Evolutionary conservation across 2,113 vertebrate genomes (phyloP), one percentile per base, ranked within the genome.

Genomic region (Pantherophis guttatus): DNA sequence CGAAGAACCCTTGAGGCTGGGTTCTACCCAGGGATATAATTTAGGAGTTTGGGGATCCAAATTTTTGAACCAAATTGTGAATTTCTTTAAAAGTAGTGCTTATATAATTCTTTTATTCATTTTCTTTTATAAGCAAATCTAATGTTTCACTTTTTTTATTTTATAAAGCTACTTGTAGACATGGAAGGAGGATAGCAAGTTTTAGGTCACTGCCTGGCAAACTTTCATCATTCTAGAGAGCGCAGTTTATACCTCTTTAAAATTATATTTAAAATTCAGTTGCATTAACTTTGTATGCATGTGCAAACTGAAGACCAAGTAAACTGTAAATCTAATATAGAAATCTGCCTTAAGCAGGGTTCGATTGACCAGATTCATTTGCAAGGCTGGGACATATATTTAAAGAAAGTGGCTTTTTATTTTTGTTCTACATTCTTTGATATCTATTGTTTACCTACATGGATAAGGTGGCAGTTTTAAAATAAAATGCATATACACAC

Each of bases 141-240:
- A 86, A 93, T 92, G 39, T 89, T 92, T 90, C 29, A n/a, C 65
- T 94, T 62, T 90, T 86, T 91, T 92, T 2, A 62, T 95, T 95
- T 92, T 91, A 81, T 11, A 95, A 89, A 91, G 59, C 55, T 86
- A 65, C 19, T 44, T 90, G 92, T 50, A 86, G 26, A 13, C 94
- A 90, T 90, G n/a, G 86, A 19, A 93, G 65, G 70, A 75, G 12
- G 3, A 57, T 94, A 95, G 62, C 93, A 94, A 95, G 91, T 70
- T 94, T 19, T 13, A 39, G 85, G 90, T 92, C 21, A 92, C 7
- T 89, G 90, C 53, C n/a, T 90, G 91, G 7, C 91, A 90, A 90
- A 88, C 62, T 85, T 8, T 91, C 48, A 39, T 19, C 57, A 62
- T 26, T 86, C 75, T 53, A 48, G 50, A 92, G 52, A 85, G 44